Evolutionary conservation across 2,113 vertebrate species (phyloP), one percentile per base, ranked within the genome.

Genomic region (Hepsetus odoe): DNA sequence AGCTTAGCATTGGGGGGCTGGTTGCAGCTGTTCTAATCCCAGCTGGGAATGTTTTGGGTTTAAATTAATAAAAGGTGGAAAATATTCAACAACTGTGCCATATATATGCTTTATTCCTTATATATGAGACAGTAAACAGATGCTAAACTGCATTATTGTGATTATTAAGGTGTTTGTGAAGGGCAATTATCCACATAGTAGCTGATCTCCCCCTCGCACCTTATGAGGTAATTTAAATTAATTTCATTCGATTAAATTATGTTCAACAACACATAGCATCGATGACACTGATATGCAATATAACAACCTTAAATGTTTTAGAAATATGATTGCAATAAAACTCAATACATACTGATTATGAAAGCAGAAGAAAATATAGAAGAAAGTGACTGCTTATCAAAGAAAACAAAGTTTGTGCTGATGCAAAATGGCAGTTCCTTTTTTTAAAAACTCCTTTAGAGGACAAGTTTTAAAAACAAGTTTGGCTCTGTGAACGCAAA

Each of bases 11-110:
- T 68, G 53, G n/a, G 33, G 28, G 51, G 62, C 51, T 74, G 70
- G 70, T 74, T 65, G 61, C 77, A 80, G 78, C 71, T 80, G 78
- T 80, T 80, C 62, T 26, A 26, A 28, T 65, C 62, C 70, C 78
- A 68, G 71, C 61, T 80, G 78, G 70, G 71, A 40, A 74, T 22
- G 30, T 38, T 59, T 68, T 56, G 35, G 53, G 59, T 66, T 42
- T 65, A 79, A 72, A 72, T 79, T 55, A 56, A 53, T 66, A 53
- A 76, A n/a, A 76, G 46, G 16, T 42, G 16, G 46, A 56, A 76
- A 56, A 76, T 76, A n/a, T 32, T 40, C 16, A 30, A 56, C 53
- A 46, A 24, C 44, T 13, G 9, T 30, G 32, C 61, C 14, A 53
- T 65, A 40, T 53, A 79, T 32, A 55, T 56, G 59, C 35, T 24